These are phyloP conservation scores for Crematogaster levior DNA, from an alignment of 2,888 invertebrate species.

Conservation along the genomic window DNA sequence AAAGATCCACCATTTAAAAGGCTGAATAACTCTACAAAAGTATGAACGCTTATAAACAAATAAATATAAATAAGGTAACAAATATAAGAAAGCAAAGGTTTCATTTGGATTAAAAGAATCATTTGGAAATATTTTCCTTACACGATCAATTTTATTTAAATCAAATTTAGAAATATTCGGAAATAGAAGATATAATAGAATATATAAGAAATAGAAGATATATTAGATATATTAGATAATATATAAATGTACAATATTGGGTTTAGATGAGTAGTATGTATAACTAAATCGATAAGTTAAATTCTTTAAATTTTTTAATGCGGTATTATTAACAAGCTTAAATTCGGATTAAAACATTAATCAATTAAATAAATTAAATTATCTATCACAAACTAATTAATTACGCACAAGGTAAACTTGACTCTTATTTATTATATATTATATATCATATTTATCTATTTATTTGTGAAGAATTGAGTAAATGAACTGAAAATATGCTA, in stretches of 20 bases:
- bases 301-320: background rate
- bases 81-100: background rate
- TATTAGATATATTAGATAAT: too few relatives aligned
- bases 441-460: background rate
- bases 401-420: background rate
- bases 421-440: too few relatives aligned
- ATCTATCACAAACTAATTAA: background rate
- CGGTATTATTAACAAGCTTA: background rate
- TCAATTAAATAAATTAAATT: background rate
- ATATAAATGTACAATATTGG: background rate
- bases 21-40: conserved; percentile 4
- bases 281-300: background rate
- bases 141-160: background rate
- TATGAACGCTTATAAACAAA: conserved; percentile 1
- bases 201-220: too few relatives aligned
- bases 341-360: background rate
- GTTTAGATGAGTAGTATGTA: background rate
- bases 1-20: background rate
- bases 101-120: background rate
- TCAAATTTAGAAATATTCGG: background rate
- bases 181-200: background rate
- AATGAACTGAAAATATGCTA: background rate
- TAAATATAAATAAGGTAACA: background rate
- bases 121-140: background rate
- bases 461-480: background rate